A percentile compares a stretch with the other conserved stretches of the same genome.
Evolutionary conservation across 2,797 vertebrate genomes (phyloP).

Genomic region (Gymnoscopelus braueri): DNA sequence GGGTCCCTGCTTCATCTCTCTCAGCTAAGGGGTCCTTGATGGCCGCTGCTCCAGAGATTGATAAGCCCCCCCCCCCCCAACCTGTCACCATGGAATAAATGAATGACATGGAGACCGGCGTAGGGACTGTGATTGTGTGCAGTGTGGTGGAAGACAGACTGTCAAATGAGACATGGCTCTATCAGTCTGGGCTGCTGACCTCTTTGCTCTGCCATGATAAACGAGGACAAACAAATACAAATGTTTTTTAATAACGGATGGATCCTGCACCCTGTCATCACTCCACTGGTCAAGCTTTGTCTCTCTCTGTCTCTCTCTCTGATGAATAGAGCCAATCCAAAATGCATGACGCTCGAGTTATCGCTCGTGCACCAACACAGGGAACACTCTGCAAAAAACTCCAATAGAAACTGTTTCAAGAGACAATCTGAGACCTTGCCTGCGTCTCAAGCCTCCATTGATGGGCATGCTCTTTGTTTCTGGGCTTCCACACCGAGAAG

Average conservation of each 20-base stretch:
- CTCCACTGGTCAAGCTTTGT: conserved; percentile 20
- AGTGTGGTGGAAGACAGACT: conserved; percentile 68
- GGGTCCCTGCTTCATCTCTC: too few relatives aligned
- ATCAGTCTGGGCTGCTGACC: conserved; percentile 72
- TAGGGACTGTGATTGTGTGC: conserved; percentile 64
- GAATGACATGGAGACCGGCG: conserved; percentile 47
- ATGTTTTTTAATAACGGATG: conserved; percentile 29
- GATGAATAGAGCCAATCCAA: conserved; percentile 37
- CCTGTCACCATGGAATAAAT: conserved; percentile 11
- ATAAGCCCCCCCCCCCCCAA: conserved; percentile 15
- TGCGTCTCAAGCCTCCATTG: conserved; percentile 60
- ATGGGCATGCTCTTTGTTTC: conserved; percentile 63
- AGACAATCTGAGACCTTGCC: conserved; percentile 42
- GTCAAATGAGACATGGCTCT: conserved; percentile 72
- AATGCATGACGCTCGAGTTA: conserved; percentile 37
- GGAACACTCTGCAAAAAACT: conserved; percentile 42
- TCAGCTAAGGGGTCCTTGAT: too few relatives aligned
- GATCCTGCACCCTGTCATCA: conserved; percentile 35
- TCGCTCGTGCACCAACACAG: conserved; percentile 24
- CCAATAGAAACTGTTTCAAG: conserved; percentile 43
- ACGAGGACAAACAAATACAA: conserved; percentile 44
- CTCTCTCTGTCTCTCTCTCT: conserved; percentile 8
- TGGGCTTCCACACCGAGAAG: conserved; percentile 51
- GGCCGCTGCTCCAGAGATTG: conserved; percentile 16
- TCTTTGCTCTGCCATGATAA: conserved; percentile 36